Percentiles rank a stretch among this genome's conserved stretches.
Evolutionary conservation across 2,888 invertebrate species (phyloP).

Genomic region (Pocota personata): DNA sequence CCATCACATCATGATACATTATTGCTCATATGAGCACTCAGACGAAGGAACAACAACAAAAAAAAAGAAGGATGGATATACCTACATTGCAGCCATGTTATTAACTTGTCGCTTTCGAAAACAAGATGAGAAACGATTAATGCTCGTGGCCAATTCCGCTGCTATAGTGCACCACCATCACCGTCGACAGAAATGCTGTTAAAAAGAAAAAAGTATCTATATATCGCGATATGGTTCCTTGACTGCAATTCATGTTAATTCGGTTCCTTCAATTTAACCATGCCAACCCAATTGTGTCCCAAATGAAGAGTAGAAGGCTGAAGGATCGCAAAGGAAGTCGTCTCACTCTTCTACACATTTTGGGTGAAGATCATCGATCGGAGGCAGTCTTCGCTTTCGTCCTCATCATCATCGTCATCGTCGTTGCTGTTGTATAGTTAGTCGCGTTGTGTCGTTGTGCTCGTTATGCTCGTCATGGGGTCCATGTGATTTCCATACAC

Average conservation of each 20-base stretch:
- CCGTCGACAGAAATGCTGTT: slow-evolving; percentile 35
- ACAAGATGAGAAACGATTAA: slow-evolving; percentile 80
- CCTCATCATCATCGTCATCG: slow-evolving; percentile 9
- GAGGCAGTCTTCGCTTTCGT: slow-evolving; percentile 25
- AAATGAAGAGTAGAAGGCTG: slow-evolving; percentile 13
- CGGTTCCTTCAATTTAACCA: slow-evolving; percentile 29
- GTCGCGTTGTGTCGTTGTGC: slow-evolving; percentile 7
- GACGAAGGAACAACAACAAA: background rate
- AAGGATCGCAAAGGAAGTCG: slow-evolving; percentile 40
- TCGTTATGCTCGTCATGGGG: slow-evolving; percentile 62
- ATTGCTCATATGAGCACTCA: slow-evolving; percentile 58
- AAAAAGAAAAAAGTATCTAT: slow-evolving; percentile 32
- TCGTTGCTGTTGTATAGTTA: background rate
- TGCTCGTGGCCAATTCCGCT: slow-evolving; percentile 79
- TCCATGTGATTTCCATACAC: slow-evolving; percentile 66
- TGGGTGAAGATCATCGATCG: slow-evolving; percentile 67
- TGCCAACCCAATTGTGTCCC: slow-evolving; percentile 47
- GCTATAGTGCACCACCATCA: slow-evolving; percentile 20
- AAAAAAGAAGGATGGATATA: slow-evolving; percentile 29
- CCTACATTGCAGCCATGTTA: slow-evolving; percentile 77
- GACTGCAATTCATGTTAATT: slow-evolving; percentile 65
- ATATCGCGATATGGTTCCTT: slow-evolving; percentile 65
- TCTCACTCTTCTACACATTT: background rate
- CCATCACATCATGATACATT: slow-evolving; percentile 54
- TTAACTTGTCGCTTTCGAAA: slow-evolving; percentile 80